Conservation (phyloP, 2,888 invertebrate genomes). For the Spilarctia lutea region DNA sequence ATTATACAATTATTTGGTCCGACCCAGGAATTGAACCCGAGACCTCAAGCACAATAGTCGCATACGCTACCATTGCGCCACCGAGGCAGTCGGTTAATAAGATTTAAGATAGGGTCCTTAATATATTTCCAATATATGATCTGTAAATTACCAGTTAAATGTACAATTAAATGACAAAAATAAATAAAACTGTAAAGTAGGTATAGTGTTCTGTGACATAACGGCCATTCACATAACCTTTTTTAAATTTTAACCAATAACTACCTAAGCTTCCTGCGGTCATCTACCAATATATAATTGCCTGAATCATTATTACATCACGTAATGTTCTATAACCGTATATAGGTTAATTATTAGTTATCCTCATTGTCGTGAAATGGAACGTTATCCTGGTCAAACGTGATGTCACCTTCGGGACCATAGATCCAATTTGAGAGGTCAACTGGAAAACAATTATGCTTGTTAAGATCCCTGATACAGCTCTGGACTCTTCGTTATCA, state of each 20-base stretch:
- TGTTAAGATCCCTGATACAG: slow-evolving; percentile 18
- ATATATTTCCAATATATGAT: too few species aligned
- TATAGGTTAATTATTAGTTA: slow-evolving; percentile 20
- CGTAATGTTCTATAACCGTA: slow-evolving; percentile 12
- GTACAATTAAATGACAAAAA: too few species aligned
- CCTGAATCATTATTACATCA: background rate
- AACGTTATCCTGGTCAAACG: slow-evolving; percentile 17
- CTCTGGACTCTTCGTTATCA: background rate
- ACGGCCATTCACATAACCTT: background rate
- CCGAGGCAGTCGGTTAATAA: too few species aligned
- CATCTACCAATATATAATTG: background rate
- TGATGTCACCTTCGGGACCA: slow-evolving; percentile 21
- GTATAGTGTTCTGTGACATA: background rate
- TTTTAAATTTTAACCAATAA: background rate
- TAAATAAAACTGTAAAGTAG: too few species aligned
- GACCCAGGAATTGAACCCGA: too few species aligned
- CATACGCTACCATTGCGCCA: too few species aligned
- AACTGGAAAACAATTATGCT: slow-evolving; percentile 31
- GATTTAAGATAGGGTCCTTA: too few species aligned
- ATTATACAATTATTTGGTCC: too few species aligned
- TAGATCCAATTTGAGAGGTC: slow-evolving; percentile 29
- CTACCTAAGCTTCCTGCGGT: background rate
- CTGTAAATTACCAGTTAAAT: too few species aligned
- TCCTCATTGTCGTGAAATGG: slow-evolving; percentile 19
- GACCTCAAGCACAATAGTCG: too few species aligned